Conservation (phyloP, 2,113 vertebrate genomes). For the Chamaetylas fuelleborni region DNA sequence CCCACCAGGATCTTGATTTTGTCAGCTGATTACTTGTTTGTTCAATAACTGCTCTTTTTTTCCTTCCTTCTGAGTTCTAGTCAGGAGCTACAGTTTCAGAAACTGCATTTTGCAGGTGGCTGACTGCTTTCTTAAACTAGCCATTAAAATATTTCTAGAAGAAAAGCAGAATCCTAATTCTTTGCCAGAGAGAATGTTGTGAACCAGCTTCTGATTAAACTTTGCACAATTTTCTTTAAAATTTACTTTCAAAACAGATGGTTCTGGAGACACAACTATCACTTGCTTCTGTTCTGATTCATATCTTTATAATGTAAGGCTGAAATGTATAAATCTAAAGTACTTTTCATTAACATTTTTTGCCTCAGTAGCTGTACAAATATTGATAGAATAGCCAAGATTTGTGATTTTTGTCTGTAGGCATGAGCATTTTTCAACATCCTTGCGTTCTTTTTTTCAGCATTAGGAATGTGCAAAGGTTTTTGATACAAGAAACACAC, state of each 20-base stretch:
- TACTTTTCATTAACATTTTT: slow-evolving; percentile 9
- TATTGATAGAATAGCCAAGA: background rate
- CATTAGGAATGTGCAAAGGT: background rate
- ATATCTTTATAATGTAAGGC: background rate
- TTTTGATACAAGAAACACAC: background rate
- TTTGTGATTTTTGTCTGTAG: background rate
- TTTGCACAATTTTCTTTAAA: slow-evolving; percentile 8
- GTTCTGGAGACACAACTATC: background rate
- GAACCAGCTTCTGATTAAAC: slow-evolving; percentile 16
- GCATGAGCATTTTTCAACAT: background rate
- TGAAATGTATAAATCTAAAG: slow-evolving; percentile 18
- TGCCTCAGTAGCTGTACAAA: background rate
- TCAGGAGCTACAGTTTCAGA: background rate
- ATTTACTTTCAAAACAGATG: slow-evolving; percentile 40
- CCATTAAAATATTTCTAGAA: background rate
- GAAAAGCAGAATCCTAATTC: background rate
- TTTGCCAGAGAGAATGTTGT: background rate
- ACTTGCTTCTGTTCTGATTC: slow-evolving; percentile 26
- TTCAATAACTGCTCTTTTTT: slow-evolving; percentile 14
- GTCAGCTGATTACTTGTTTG: background rate
- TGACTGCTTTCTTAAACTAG: background rate
- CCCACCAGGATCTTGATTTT: background rate
- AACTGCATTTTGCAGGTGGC: background rate
- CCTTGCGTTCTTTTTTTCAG: background rate
- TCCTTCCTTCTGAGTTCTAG: background rate